A percentile compares a stretch with the other conserved stretches of the same genome.
Conservation (phyloP, 2,113 vertebrate species). For the Ailurus styani region DNA sequence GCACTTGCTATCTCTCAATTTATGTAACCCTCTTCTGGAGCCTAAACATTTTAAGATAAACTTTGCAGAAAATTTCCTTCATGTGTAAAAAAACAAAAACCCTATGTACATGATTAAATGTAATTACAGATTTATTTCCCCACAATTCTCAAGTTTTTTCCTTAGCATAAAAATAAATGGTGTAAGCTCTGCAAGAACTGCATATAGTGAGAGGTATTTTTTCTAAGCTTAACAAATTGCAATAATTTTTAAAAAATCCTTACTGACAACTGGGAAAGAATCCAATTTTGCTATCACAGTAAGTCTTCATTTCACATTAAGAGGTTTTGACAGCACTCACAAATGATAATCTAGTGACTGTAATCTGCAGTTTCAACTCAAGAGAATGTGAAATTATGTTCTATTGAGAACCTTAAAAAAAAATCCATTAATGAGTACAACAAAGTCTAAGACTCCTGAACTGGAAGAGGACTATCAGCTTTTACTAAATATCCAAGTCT, state of each 20-base stretch:
- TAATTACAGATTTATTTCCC: neutral
- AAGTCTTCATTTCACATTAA: neutral
- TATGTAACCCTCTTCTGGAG: neutral
- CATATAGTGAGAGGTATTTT: neutral
- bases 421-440: neutral
- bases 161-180: neutral
- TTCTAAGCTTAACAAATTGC: neutral
- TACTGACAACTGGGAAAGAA: neutral
- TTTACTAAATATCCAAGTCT: neutral
- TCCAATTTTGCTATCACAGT: neutral
- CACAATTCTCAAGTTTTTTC: neutral
- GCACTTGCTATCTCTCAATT: neutral
- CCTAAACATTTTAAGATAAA: neutral
- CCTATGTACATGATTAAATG: neutral
- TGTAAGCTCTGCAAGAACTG: neutral
- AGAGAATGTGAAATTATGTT: neutral
- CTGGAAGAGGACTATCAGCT: neutral
- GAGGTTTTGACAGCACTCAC: neutral
- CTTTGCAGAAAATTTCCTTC: neutral
- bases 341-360: neutral
- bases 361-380: neutral
- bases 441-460: neutral
- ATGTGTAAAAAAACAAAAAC: neutral
- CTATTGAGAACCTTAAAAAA: neutral
- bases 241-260: neutral